Evolutionary conservation across 2,113 vertebrate genomes (phyloP).

Genomic region (Cervus canadensis): DNA sequence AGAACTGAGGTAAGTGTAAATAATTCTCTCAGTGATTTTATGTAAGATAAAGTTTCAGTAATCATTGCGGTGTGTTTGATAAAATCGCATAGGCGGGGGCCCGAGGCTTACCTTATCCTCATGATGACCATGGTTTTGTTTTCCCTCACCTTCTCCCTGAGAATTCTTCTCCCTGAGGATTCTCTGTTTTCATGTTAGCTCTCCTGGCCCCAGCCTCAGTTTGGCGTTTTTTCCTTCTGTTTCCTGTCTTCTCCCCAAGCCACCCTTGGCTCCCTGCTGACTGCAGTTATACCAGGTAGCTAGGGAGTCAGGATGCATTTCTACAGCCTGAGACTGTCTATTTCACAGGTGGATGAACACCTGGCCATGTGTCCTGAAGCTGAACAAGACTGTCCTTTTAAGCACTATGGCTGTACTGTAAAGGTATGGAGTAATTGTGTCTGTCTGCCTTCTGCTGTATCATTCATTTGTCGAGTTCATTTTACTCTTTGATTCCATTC

Average conservation of each 20-base stretch:
- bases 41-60: background rate
- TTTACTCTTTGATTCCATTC: background rate
- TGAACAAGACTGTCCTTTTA: constrained; percentile 86
- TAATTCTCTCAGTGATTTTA: background rate
- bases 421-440: constrained; percentile 78
- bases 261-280: background rate
- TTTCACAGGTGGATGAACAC: constrained; percentile 82
- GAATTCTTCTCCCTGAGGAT: background rate
- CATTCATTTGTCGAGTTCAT: background rate
- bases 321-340: constrained; percentile 16
- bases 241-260: background rate
- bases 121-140: background rate
- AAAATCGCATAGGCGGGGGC: background rate
- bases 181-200: background rate
- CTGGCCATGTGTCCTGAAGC: constrained; percentile 82
- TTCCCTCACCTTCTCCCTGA: background rate
- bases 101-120: background rate
- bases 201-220: background rate
- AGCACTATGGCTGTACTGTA: constrained; percentile 84
- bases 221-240: background rate
- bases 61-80: background rate
- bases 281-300: background rate
- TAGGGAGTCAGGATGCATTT: background rate
- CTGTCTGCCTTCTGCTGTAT: accelerated
- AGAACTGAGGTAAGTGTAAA: constrained; percentile 82